A percentile compares a stretch with the other conserved stretches of the same genome.
Evolutionary conservation across 64 coral and sea anemone genomes (phyloP).

Genomic region (Hydrozoanthus tunicans): DNA sequence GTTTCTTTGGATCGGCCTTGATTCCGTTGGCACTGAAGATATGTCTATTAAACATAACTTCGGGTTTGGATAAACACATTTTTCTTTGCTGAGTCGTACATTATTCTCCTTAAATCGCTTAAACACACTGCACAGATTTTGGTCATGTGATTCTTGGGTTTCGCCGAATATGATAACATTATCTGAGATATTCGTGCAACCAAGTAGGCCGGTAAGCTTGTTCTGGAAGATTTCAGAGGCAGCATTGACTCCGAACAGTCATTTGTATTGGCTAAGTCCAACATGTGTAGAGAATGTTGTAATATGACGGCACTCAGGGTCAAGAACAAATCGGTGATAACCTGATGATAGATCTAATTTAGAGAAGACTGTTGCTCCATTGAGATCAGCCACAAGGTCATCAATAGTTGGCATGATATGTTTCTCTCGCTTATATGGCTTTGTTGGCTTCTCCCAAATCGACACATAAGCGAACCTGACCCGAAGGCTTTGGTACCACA

Average conservation of each 20-base stretch:
- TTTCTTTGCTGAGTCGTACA: slow-evolving; percentile 19
- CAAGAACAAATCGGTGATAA: slow-evolving; percentile 51
- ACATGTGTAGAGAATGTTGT: slow-evolving; percentile 14
- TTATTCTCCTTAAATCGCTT: slow-evolving; percentile 31
- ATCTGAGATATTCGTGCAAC: neutral
- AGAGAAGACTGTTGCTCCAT: slow-evolving; percentile 42
- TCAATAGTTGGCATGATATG: slow-evolving; percentile 55
- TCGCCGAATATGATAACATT: neutral
- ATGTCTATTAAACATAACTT: neutral
- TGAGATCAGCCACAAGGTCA: slow-evolving; percentile 51
- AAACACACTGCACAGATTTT: slow-evolving; percentile 35
- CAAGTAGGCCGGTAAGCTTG: neutral
- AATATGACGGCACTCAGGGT: slow-evolving; percentile 29
- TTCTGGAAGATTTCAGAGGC: neutral
- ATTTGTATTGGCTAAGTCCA: slow-evolving; percentile 53
- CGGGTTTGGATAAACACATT: neutral
- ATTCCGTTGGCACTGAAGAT: neutral
- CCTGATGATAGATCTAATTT: slow-evolving; percentile 59
- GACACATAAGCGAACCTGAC: neutral
- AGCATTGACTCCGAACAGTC: neutral
- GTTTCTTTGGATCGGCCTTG: slow-evolving; percentile 32
- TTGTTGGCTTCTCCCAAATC: slow-evolving; percentile 14
- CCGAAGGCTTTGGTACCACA: neutral
- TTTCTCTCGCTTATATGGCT: slow-evolving; percentile 36
- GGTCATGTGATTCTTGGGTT: slow-evolving; percentile 9